Conservation (phyloP, 2,888 invertebrate species). For the Orchesella flavescens region DNA sequence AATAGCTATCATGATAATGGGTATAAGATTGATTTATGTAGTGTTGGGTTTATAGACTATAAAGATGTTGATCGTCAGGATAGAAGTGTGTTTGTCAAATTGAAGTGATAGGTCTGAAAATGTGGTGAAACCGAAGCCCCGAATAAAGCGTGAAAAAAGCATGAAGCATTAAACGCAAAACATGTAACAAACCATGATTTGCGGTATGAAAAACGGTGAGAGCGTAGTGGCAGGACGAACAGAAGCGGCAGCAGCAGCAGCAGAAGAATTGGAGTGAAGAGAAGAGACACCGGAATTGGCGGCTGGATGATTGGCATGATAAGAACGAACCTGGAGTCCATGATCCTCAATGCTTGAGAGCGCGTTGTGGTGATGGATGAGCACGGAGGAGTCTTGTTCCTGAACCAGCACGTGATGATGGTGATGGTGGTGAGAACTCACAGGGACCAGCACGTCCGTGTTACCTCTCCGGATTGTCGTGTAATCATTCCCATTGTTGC, state of each 20-base stretch:
- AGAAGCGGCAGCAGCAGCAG: constrained; percentile 36
- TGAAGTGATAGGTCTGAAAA: neutral
- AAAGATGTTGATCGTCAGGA: too few relatives aligned
- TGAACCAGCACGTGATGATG: constrained; percentile 76
- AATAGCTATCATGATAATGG: too few relatives aligned
- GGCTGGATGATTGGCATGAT: constrained; percentile 54
- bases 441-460: constrained; percentile 77
- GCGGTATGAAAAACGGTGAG: constrained; percentile 70
- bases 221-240: constrained; percentile 66
- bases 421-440: constrained; percentile 67
- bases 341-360: constrained; percentile 80
- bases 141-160: too few relatives aligned
- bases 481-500: constrained; percentile 11
- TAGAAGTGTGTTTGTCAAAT: constrained; percentile 5
- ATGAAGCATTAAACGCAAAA: too few relatives aligned
- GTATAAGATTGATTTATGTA: too few relatives aligned
- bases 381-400: constrained; percentile 82
- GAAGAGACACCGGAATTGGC: constrained; percentile 49
- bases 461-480: constrained; percentile 76
- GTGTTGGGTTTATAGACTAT: too few relatives aligned
- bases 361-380: constrained; percentile 81
- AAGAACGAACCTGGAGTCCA: constrained; percentile 60
- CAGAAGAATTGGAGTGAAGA: constrained; percentile 55
- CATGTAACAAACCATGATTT: constrained; percentile 61
- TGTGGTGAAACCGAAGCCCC: too few relatives aligned